Base-by-base conservation (phyloP, 2,113 vertebrate genomes). In the Hyperoodon ampullatus region DNA sequence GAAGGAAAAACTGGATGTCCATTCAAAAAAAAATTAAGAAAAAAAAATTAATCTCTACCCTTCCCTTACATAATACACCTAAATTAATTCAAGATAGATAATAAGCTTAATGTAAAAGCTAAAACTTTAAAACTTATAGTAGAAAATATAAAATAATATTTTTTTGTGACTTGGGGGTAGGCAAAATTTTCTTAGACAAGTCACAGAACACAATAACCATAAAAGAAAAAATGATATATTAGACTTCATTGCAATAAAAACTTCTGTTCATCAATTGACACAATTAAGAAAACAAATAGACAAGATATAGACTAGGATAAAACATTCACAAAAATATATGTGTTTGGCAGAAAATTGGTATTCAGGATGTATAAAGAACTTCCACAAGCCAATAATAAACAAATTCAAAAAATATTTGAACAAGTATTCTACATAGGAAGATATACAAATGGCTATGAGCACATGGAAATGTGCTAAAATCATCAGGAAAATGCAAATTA, bases 271-370 rank as follows among this genome's bases (percentile, higher is more conserved):
- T n/a, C 47, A 65, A 65, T 3, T 63, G 39, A 86, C 2, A 66
- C 39, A 72, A 10, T 44, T 86, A 78, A 78, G 81, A 93, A 85
- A 94, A 71, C 68, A 30, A 91, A 91, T 13, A 80, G 24, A 93
- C 2, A 92, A 63, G 26, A 72, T 11, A 39, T 28, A 28, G 18
- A 58, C n/a, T 42, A 71, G 44, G 23, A 93, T 21, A 35, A 96
- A 92, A 93, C 86, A 81, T 70, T 93, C 4, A 53, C 58, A 74
- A 95, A 58, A 81, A 87, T 23, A 11, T 33, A 91, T 58, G 77
- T 35, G 33, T 88, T 12, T 77, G 30, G n/a, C 2, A 82, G 50
- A 92, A 92, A 94, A 72, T 13, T 18, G 3, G 4, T 23, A 47
- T 72, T 77, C n/a, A 39, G 33, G 72, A 70, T 28, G 80, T 28